Base-by-base conservation (phyloP, 2,797 vertebrate genomes). In the Acridotheres tristis region DNA sequence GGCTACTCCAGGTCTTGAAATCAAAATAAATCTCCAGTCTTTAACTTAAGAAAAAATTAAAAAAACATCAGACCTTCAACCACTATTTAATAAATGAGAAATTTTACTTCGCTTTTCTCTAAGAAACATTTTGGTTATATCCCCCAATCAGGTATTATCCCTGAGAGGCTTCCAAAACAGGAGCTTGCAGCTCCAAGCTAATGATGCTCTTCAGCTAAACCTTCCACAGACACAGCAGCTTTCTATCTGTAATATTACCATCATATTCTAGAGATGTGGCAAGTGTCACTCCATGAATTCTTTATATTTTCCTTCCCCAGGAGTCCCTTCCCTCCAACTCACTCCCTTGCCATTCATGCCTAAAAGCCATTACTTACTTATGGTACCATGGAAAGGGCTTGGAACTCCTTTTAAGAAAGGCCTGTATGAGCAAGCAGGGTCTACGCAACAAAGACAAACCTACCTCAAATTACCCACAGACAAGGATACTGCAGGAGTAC, bases 321-420 rank as follows among this genome's bases (percentile, higher is more conserved):
- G 29, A 95, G 29, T 57, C 32, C 36, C 71, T 82, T 87, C 77
- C 63, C 88, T 95, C 68, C 59, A 93, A 19, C 34, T 94, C 59
- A 55, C 16, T 67, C 45, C 47, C 48, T 53, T 83, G 47, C 53
- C 78, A 71, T 74, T 87, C 84, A 77, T 42, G 85, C 50, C 93
- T 51, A 77, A 85, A 59, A 93, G 59, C 77, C 34, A 80, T 5
- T 16, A 58, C 58, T 83, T 88, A 62, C 16, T 53, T 36, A 42
- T 2, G 47, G 29, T 50, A 47, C 65, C 2, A 2, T 6, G 25
- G 40, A 76, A 82, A 82, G 71, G 16, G 27, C n/a, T 38, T 38
- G 6, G n/a, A 82, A 63, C 3, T 7, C 38, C 45, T 51, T 87
- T 67, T 40, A 71, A 82, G 20, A 21, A 45, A 85, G 32, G 7